phyloP scores from a whole-genome alignment of 2,797 vertebrate species.

The Coranthus polyacanthus region DNA sequence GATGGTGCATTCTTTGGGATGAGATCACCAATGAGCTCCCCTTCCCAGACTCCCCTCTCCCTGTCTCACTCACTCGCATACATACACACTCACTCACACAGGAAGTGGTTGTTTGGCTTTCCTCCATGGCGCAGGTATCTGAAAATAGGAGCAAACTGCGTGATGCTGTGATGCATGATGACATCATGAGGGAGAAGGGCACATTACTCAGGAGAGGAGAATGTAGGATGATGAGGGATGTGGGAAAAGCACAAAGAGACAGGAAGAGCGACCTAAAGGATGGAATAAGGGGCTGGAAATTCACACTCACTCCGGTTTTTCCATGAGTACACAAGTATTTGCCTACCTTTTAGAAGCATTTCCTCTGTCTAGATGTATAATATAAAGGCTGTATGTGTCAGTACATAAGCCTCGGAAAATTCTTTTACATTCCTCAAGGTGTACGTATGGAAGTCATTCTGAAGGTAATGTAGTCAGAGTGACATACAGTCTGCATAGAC shows the following conservation, averaged over 20 bases:
- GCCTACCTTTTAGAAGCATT: slow-evolving; percentile 19
- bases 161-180: slow-evolving; percentile 80
- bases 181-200: slow-evolving; percentile 78
- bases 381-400: slow-evolving; percentile 20
- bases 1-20: slow-evolving; percentile 48
- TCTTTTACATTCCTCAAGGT: slow-evolving; percentile 5
- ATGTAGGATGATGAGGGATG: slow-evolving; percentile 75
- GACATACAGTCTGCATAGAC: neutral
- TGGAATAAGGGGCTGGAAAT: slow-evolving; percentile 43
- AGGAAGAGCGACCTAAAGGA: slow-evolving; percentile 27
- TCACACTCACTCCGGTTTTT: slow-evolving; percentile 40
- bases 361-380: slow-evolving; percentile 18
- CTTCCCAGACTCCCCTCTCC: slow-evolving; percentile 33
- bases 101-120: slow-evolving; percentile 78
- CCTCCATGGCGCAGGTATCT: slow-evolving; percentile 79
- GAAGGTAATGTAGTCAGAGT: slow-evolving; percentile 6
- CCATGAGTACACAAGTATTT: slow-evolving; percentile 45
- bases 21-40: slow-evolving; percentile 50
- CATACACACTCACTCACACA: slow-evolving; percentile 49
- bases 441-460: neutral
- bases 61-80: slow-evolving; percentile 38
- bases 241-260: slow-evolving; percentile 63
- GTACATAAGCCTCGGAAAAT: slow-evolving; percentile 16
- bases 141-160: slow-evolving; percentile 81
- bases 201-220: slow-evolving; percentile 73